Evolutionary conservation across 2,113 vertebrate genomes (phyloP).

Genomic region (Otocyon megalotis): DNA sequence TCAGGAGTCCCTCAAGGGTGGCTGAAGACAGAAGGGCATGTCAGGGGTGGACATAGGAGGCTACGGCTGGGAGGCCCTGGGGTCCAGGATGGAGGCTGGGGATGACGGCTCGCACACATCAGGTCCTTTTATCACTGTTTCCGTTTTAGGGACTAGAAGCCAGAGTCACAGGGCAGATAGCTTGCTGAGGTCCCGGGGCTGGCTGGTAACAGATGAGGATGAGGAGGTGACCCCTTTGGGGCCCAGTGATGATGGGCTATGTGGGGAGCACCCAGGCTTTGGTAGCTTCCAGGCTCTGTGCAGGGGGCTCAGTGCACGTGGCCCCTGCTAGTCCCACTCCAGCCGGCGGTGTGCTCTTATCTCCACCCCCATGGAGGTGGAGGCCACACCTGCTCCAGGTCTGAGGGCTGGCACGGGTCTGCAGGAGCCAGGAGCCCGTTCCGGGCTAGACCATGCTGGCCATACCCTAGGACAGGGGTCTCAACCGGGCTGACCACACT

Average conservation of each 20-base stretch:
- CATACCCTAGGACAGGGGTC: background rate
- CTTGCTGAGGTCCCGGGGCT: background rate
- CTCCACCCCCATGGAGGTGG: background rate
- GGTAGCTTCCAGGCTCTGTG: too few species aligned
- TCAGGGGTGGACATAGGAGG: accelerated
- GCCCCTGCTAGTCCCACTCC: accelerated
- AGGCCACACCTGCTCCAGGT: background rate
- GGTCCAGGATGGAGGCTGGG: background rate
- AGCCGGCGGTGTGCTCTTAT: background rate
- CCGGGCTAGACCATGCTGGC: background rate
- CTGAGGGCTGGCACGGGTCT: background rate
- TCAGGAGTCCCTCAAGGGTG: accelerated
- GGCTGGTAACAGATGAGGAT: background rate
- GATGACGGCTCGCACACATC: accelerated
- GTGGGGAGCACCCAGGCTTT: background rate
- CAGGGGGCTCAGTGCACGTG: background rate
- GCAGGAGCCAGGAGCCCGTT: background rate
- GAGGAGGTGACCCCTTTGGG: background rate
- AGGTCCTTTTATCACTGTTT: too few species aligned
- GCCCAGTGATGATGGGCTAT: accelerated
- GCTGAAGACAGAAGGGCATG: background rate
- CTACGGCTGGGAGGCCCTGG: accelerated
- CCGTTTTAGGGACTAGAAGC: accelerated
- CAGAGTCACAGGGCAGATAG: background rate
- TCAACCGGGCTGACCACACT: accelerated